These are phyloP conservation scores for Silurus asotus DNA, from an alignment of 2,113 vertebrate genomes.

Conservation along the genomic window DNA sequence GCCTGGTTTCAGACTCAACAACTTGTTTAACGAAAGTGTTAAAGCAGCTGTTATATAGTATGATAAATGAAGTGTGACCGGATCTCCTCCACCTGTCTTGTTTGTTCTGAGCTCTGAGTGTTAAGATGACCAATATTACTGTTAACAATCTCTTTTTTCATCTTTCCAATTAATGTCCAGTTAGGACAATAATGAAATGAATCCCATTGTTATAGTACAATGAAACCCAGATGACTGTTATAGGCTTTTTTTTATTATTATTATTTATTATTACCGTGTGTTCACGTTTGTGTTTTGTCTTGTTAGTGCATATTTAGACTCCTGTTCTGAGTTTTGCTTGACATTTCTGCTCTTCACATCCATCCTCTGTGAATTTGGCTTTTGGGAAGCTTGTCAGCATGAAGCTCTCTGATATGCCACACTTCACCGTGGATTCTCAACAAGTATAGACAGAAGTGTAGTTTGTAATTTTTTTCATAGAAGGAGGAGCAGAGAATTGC, in stretches of 20 bases:
- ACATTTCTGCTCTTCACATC: not conserved
- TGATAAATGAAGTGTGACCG: not conserved
- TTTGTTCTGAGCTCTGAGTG: not conserved
- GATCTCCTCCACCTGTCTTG: not conserved
- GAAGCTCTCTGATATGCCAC: not conserved
- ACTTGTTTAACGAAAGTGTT: not conserved
- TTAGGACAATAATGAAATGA: not conserved
- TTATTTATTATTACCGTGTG: not conserved
- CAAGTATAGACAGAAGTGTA: not conserved
- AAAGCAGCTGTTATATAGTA: not conserved
- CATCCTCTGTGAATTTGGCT: not conserved
- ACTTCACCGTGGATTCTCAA: not conserved
- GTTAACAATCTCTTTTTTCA: not conserved
- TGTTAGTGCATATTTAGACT: not conserved
- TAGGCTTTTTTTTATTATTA: not conserved
- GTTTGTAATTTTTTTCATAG: not conserved
- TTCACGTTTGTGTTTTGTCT: not conserved
- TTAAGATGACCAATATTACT: not conserved
- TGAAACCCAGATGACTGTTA: not conserved
- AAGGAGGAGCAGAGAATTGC: slow-evolving; percentile 5
- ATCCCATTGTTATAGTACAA: not conserved
- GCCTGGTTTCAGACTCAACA: not conserved
- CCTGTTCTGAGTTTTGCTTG: not conserved
- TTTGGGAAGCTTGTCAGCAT: not conserved
- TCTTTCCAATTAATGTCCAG: not conserved